phyloP scores from a whole-genome alignment of 2,888 invertebrate species.

The Rapana venosa region DNA sequence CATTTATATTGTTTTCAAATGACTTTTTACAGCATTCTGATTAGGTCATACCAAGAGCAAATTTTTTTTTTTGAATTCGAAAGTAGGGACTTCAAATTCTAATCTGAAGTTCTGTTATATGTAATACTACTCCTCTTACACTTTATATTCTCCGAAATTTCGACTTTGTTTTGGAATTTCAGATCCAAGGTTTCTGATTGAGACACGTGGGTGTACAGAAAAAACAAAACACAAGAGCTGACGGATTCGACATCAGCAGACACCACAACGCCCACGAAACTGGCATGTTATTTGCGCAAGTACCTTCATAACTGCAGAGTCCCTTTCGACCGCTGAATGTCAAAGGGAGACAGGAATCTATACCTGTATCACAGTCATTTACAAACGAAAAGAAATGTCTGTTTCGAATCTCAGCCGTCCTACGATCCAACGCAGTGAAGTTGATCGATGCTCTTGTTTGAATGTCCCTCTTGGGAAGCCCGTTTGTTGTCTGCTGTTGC shows the following conservation, averaged over 20 bases:
- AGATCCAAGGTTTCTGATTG: no score
- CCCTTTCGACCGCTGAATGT: conserved; percentile 24
- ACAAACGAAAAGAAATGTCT: neutral
- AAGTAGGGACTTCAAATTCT: no score
- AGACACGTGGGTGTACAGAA: neutral
- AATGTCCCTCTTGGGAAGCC: neutral
- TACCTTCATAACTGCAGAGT: neutral
- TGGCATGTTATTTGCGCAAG: neutral
- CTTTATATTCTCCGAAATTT: no score
- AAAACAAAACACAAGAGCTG: neutral
- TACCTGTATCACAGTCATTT: neutral
- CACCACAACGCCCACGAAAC: conserved; percentile 5
- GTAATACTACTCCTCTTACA: no score
- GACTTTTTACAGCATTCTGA: no score
- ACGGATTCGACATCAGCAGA: neutral
- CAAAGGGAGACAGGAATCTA: neutral
- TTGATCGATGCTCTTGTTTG: neutral
- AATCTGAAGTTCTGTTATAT: no score
- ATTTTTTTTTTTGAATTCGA: no score
- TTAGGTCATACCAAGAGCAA: no score
- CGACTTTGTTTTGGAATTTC: no score
- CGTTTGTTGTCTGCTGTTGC: conserved; percentile 18
- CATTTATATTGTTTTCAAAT: no score
- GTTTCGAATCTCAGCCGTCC: conserved; percentile 3
- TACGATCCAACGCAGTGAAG: neutral